Evolutionary conservation across 1,140 invertebrate species (phyloP), one percentile per base, ranked within the genome.

Genomic region (Aleiodes sp.): DNA sequence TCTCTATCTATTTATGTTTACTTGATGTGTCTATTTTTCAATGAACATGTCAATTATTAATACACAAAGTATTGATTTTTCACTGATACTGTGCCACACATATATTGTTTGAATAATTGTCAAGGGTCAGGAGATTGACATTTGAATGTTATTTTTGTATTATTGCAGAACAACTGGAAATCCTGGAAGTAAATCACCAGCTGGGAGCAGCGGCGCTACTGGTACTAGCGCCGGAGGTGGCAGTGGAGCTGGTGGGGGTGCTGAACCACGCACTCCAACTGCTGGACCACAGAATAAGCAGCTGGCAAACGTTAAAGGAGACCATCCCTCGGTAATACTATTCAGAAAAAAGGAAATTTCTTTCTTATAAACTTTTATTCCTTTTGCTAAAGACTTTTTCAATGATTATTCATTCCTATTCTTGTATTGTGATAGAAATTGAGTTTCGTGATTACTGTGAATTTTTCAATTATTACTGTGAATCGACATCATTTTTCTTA

Each of bases 261-360:
- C 88, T 41, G 90, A 90, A 73, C 87, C 88, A 2, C 87, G 90
- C 37, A 92, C 90, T n/a, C 91, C 90, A 3, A 91, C 91, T 6
- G 89, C 91, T 0, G 82, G 83, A 62, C 87, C 90, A 63, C 91
- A 91, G 77, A 93, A 90, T 79, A 91, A 93, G 74, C 90, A 92
- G 65, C 87, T 92, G 59, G 90, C 92, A 79, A 93, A 92, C 88
- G 92, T 92, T 81, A 93, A 93, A 86, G 90, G 88, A 82, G 90
- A 92, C 41, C 92, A 94, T 87, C 92, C 92, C 69, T 92, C 92
- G 86, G 92, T 93, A 88, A 56, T n/a, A 60, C 41, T 21, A 9
- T 31, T 4, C 14, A 29, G 6, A 12, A 31, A 59, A 8, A 16
- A 24, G 24, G 10, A 57, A 21, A 24, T 57, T n/a, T n/a, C n/a